Base-by-base conservation (phyloP, 2,113 vertebrate genomes). In the Pseudorasbora parva region DNA sequence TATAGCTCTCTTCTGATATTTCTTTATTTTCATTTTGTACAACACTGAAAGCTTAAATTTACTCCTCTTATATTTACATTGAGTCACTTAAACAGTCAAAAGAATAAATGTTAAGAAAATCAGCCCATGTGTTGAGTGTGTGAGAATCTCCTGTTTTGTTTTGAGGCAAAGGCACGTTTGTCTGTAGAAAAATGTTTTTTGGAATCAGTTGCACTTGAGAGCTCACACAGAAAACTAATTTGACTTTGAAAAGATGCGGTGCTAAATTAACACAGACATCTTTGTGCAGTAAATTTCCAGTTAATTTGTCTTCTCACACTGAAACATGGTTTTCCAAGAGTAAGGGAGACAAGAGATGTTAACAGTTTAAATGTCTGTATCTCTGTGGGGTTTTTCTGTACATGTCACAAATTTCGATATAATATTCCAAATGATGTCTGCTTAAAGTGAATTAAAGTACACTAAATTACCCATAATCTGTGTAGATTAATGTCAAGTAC, bases 191-290 rank as follows among this genome's bases (percentile, higher is more conserved):
- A 66, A 62, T 60, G 17, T 72, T 51, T 21, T 75, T 11, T 56
- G 30, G 25, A 43, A 66, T 74, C 76, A 57, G 2, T 62, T 77
- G 59, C 17, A 21, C 62, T 45, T 68, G 30, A 33, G 23, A 77
- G 10, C 60, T 84, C 54, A 68, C 30, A 19, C 12, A 56, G 51
- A 60, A 84, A 76, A 56, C 72, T 87, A 1, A 77, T 84, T 76
- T 81, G 37, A 72, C 72, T 87, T 66, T 49, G 59, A 81, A 71
- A 75, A 15, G 8, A 56, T 54, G 21, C 30, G 8, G 17, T 10
- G 66, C 62, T 60, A 81, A 59, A 45, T 21, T 47, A 64, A 47
- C 57, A 62, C 33, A 78, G 71, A 83, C 30, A 33, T 77, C 4
- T 25, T 77, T 85, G 72, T 69, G 25, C 11, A 69, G 69, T 75